Base-by-base conservation (phyloP, 2,113 vertebrate genomes). In the Microcebus jonahi region DNA sequence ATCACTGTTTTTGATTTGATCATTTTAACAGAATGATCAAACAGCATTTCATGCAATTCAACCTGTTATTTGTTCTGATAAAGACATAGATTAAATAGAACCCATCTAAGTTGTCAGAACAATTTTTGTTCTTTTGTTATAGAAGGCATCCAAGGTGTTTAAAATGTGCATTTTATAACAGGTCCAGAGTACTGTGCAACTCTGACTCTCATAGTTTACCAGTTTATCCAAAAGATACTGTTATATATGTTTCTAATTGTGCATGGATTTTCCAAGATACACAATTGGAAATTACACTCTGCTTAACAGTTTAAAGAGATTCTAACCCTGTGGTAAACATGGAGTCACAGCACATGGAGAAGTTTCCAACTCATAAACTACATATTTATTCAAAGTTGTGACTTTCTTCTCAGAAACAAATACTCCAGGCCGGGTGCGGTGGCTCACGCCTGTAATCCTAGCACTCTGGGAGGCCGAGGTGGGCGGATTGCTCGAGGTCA, bases 241-340 rank as follows among this genome's bases (percentile, higher is more conserved):
- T 91, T 76, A 61, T 57, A 70, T 82, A 23, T 63, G 25, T 94
- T 63, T 94, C 27, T 80, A 88, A 89, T 70, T 71, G 50, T 80
- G 14, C 36, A 17, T 55, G 50, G 2, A 14, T 68, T 88, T 75
- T 80, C 57, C 18, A 63, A 85, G 48, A 75, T 61, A 68, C 5
- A 45, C 34, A 94, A 45, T 77, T 76, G 17, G 31, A 81, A 63
- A 81, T 57, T 89, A 12, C 12, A 27, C 85, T 48, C 27, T 27
- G 21, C 0, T 82, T 88, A 89, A 81, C 76, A 57, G 1, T 88
- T 91, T 59, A 8, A 88, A 89, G 45, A 76, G n/a, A 13, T 77
- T 96, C 84, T 84, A 81, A 11, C 71, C 21, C 42, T 48, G 57
- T 70, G 25, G 9, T 89, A 45, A 50, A 27, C 65, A 73, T 23